phyloP scores from a whole-genome alignment of 2,113 vertebrate species.

The Phasianus colchicus region DNA sequence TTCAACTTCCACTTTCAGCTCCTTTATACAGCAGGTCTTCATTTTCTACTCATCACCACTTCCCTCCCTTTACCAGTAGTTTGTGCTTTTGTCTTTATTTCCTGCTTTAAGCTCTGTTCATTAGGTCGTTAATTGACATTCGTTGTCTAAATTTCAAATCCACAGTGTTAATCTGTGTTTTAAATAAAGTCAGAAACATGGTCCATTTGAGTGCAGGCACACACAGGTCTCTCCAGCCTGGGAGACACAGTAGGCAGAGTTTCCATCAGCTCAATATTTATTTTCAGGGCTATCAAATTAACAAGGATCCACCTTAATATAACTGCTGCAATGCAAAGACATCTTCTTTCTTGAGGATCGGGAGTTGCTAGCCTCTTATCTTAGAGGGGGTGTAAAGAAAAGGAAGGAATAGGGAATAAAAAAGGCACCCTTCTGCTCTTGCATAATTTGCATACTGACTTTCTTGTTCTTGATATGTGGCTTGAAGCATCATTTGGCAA shows the following conservation, averaged over 20 bases:
- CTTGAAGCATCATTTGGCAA: background rate
- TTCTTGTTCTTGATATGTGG: background rate
- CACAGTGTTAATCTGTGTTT: background rate
- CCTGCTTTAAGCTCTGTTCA: background rate
- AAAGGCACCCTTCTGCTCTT: background rate
- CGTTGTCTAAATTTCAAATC: background rate
- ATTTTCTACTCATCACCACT: background rate
- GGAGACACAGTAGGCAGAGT: background rate
- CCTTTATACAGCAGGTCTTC: background rate
- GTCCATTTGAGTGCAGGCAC: background rate
- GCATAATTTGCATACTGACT: background rate
- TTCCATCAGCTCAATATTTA: background rate
- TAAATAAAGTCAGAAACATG: background rate
- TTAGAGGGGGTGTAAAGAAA: background rate
- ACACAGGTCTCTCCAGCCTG: background rate
- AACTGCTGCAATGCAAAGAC: background rate
- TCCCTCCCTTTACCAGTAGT: background rate
- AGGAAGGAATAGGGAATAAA: background rate
- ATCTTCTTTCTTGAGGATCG: accelerated
- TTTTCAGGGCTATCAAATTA: background rate
- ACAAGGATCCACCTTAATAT: background rate
- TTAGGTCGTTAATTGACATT: background rate
- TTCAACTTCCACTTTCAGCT: background rate
- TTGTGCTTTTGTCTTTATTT: background rate
- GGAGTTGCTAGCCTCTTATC: background rate